Base-by-base conservation (phyloP, 2,888 invertebrate genomes). In the Autographa gamma region DNA sequence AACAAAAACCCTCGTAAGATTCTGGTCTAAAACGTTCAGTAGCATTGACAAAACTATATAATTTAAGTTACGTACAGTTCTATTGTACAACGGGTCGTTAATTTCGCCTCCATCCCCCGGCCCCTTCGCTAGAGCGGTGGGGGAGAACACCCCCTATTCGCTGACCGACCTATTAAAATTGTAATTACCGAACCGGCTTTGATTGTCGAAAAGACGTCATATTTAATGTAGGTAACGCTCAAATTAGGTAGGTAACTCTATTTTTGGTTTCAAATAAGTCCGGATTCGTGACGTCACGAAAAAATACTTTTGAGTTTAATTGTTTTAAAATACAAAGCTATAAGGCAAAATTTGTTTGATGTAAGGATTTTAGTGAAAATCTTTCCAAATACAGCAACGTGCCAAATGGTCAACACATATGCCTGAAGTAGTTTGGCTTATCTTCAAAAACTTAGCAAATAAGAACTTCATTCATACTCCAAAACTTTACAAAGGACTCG, bases 121-220 rank as follows among this genome's bases (percentile, higher is more conserved):
- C 54, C 78, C 74, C 38, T 70, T 72, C 71, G 69, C 63, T 68
- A 75, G 71, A n/a, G 74, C 60, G 79, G 71, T 25, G 68, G 72
- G 66, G 54, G 76, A 61, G 48, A 38, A 62, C 60, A 72, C 82
- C 82, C 79, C 85, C 86, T 85, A 84, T 83, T 83, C 86, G 83
- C 88, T 93, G 93, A 92, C 93, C 93, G 91, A 91, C 92, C 93
- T 90, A 93, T 93, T 94, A 93, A 93, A 94, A 93, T 92, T 89
- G 91, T 93, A 93, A 94, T 94, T 93, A 93, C 90, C 89, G 85
- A 56, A 86, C 88, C 86, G 88, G 89, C 91, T 91, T 89, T 91
- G 90, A 92, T 92, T 92, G 91, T 88, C 88, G 85, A 89, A 93
- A 90, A 90, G 83, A 90, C 90, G 88, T 89, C 88, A 84, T 90